Evolutionary conservation across 2,797 vertebrate species (phyloP).

Genomic region (Bradypus variegatus): DNA sequence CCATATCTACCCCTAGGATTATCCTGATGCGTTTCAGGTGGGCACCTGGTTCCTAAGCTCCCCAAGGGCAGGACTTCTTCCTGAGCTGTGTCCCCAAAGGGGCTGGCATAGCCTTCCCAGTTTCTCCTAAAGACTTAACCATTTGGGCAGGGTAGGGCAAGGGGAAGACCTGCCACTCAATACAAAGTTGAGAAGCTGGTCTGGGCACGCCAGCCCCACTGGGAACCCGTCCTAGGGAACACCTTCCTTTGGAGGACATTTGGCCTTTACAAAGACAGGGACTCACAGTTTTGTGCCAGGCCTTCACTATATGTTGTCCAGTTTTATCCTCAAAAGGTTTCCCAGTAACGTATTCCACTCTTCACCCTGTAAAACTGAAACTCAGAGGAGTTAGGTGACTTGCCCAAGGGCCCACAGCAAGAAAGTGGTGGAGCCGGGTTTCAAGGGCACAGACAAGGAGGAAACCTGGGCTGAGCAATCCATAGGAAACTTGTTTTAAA

Average conservation of each 20-base stretch:
- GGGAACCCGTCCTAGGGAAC: fast-evolving
- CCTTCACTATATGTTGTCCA: not conserved
- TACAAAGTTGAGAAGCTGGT: not conserved
- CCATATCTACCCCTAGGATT: fast-evolving
- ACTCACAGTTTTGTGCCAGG: not conserved
- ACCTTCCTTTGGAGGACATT: not conserved
- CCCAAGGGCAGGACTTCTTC: not conserved
- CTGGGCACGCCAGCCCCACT: fast-evolving
- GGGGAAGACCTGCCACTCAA: too few relatives aligned
- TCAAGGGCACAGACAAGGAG: not conserved
- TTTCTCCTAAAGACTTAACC: not conserved
- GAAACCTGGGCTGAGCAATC: not conserved
- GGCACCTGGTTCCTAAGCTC: not conserved
- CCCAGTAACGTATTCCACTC: not conserved
- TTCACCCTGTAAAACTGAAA: not conserved
- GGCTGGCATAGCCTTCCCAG: not conserved
- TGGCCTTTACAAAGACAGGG: not conserved
- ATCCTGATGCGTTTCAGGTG: not conserved
- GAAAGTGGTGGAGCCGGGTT: not conserved
- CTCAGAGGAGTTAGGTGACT: not conserved
- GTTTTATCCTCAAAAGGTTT: not conserved
- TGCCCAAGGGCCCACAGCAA: not conserved
- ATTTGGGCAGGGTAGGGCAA: not conserved
- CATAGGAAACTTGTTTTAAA: not conserved
- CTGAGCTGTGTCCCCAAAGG: not conserved